Percentiles rank a stretch among this genome's conserved stretches.
Conservation (phyloP, 1,140 invertebrate genomes). For the Drosophila nigromelanica region DNA sequence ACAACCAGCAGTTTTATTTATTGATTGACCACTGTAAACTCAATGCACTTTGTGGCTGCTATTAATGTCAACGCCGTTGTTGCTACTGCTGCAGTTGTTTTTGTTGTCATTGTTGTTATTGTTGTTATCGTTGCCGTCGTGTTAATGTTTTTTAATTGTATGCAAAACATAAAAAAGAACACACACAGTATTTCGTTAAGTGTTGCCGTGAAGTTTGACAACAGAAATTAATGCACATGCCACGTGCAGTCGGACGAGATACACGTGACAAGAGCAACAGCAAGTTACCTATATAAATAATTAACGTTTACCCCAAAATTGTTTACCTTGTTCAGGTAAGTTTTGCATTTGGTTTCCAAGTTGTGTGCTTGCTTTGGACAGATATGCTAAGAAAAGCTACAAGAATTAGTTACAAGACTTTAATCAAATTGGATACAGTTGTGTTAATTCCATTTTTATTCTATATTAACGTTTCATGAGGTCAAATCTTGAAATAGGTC, state of each 20-base stretch:
- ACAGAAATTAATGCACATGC: slow-evolving; percentile 63
- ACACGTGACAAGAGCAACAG: slow-evolving; percentile 9
- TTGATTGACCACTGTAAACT: too few species aligned
- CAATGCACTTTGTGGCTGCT: slow-evolving; percentile 64
- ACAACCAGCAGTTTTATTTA: too few species aligned
- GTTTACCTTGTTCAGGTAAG: not conserved
- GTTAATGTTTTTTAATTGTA: slow-evolving; percentile 78
- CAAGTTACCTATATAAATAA: not conserved
- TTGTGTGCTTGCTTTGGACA: slow-evolving; percentile 23
- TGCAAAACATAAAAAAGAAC: slow-evolving; percentile 69
- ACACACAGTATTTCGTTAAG: slow-evolving; percentile 48
- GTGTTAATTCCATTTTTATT: too few species aligned
- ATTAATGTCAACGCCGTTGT: slow-evolving; percentile 71
- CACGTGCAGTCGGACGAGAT: slow-evolving; percentile 2
- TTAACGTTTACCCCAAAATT: not conserved
- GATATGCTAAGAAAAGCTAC: slow-evolving; percentile 15
- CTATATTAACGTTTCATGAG: not conserved
- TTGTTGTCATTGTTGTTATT: slow-evolving; percentile 13
- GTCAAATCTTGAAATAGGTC: too few species aligned
- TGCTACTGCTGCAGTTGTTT: slow-evolving; percentile 27
- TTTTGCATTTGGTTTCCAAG: not conserved
- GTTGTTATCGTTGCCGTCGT: slow-evolving; percentile 41
- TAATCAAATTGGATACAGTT: not conserved
- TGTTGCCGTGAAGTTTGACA: slow-evolving; percentile 78
- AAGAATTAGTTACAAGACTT: not conserved